A percentile compares a stretch with the other conserved stretches of the same genome.
Evolutionary conservation across 2,113 vertebrate genomes (phyloP).

Genomic region (Hippopotamus amphibius): DNA sequence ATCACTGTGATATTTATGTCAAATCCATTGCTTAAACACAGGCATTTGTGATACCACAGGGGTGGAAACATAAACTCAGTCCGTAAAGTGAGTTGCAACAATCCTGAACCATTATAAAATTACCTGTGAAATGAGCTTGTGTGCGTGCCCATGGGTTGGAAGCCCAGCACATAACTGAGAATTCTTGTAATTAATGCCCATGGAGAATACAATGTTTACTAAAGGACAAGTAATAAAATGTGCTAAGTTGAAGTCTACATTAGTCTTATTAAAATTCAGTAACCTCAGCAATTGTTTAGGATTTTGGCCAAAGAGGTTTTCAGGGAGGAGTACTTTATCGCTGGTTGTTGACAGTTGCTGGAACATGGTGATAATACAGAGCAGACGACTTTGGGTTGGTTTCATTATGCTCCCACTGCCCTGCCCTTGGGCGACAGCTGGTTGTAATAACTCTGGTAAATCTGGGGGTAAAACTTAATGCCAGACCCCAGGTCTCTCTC

Average conservation of each 20-base stretch:
- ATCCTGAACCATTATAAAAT: not conserved
- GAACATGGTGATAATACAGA: not conserved
- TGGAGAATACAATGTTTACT: not conserved
- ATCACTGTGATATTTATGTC: not conserved
- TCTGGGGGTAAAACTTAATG: not conserved
- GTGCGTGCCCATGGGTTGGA: not conserved
- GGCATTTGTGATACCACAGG: not conserved
- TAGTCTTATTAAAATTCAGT: not conserved
- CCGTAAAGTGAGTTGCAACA: not conserved
- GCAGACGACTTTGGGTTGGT: not conserved
- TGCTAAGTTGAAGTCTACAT: not conserved
- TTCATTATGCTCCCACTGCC: not conserved
- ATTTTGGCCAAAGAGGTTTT: not conserved
- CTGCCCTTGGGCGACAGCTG: not conserved
- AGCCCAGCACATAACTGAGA: not conserved
- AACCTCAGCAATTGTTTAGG: not conserved
- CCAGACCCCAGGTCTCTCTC: not conserved
- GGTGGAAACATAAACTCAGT: not conserved
- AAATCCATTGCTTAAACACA: not conserved
- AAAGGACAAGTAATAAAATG: not conserved
- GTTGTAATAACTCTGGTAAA: not conserved
- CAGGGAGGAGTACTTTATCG: not conserved
- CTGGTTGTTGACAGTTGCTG: not conserved
- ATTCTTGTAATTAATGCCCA: not conserved
- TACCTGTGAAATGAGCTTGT: not conserved